Evolutionary conservation across 2,113 vertebrate species (phyloP), one percentile per base, ranked within the genome.

Genomic region (Tiliqua scincoides): DNA sequence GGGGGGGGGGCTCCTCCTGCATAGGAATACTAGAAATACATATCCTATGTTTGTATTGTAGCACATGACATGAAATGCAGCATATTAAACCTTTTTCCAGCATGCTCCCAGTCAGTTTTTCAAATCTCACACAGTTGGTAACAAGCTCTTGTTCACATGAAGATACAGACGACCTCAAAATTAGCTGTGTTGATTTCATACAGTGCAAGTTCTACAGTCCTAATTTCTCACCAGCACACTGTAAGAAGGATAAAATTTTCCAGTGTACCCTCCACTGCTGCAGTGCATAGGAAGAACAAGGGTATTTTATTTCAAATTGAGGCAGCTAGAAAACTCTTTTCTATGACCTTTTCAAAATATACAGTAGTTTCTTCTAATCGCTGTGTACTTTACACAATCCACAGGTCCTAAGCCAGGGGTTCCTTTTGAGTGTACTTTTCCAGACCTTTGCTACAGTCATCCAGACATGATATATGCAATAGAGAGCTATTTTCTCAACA

Each of bases 391-490:
- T 15, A 35, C 11, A 7, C 6, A 70, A 7, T 1, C 21, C 25
- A 70, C 15, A 30, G 63, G 21, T 68, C 37, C 40, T 73, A 35
- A 72, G 12, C 18, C 23, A 61, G 57, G 48, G 32, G 11, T 67
- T 75, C 27, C 35, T 82, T 32, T 27, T 68, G 70, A 18, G 25
- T 32, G 37, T 76, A 61, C 52, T 27, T 68, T 37, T 59, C 43
- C 43, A 83, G 25, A 14, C 14, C 67, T 87, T 88, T 63, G 25
- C n/a, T 23, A 74, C 61, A 82, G 40, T 61, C 74, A 78, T 63
- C 54, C 54, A 72, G 59, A 52, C 21, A 27, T 72, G 65, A 61
- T 35, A 48, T 17, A 25, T 62, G 23, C 43, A 71, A 72, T 5
- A 63, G 17, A 63, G 35, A 37, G 21, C 79, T 4, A 76, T 48